Base-by-base conservation (phyloP, 2,888 invertebrate genomes). In the Eudiplozoon nipponicum region DNA sequence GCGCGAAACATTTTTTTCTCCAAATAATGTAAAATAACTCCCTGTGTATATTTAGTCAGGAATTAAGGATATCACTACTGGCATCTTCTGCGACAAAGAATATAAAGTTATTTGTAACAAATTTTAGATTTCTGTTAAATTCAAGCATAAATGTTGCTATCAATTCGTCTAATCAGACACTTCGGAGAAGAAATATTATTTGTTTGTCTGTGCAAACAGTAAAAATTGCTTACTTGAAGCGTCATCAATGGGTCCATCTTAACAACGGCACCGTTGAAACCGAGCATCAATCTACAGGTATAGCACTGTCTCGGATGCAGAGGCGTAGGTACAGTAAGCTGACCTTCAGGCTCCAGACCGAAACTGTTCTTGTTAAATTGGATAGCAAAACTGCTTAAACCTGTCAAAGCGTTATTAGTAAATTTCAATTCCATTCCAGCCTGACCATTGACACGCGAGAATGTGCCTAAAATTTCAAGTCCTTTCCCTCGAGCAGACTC, bases 351-450 rank as follows among this genome's bases (percentile, higher is more conserved):
- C 50, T 72, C 68, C 48, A 94, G 61, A 33, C 90, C 90, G 63
- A 98, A 98, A 60, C 86, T 75, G 62, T 94, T 98, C 60, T 86
- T 90, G 61, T 98, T 98, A 52, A 98, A 70, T 55, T 94, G 90
- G 53, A 98, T 74, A 11, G 90, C 90, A 61, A 94, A 90, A 4
- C 71, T 74, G 50, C 68, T 69, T 77, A 94, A 81, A 11, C 80
- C 72, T 57, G 81, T 81, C 81, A 98, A 81, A 1, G 94, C 90
- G 58, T 77, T 80, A 61, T 94, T 94, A 26, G 74, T 74, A 54
- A 94, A 72, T 0, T 76, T 77, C 68, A 94, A 69, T 53, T 94
- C 90, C 77, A 94, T 81, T 41, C 69, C 70, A 44, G 78, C 69
- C 60, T 74, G 73, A 0, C 74, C 75, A 39, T 51, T 47, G 53